A percentile compares a stretch with the other conserved stretches of the same genome.
phyloP scores from a whole-genome alignment of 2,113 vertebrate species.

The Saiga tatarica region DNA sequence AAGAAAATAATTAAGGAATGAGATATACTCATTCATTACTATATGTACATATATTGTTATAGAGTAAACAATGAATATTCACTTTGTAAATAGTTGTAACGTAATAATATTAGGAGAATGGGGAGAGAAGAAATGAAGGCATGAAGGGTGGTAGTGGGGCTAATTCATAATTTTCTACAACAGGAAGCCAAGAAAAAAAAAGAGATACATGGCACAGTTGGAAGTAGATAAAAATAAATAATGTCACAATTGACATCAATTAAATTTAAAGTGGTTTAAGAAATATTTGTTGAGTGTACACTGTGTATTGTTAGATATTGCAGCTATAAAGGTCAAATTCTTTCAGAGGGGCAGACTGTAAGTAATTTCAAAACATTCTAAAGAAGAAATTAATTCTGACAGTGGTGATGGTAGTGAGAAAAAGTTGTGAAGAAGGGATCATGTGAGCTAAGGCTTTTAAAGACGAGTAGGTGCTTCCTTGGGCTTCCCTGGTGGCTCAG shows the following conservation, averaged over 20 bases:
- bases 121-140: not conserved
- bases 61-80: not conserved
- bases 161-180: slow-evolving; percentile 10
- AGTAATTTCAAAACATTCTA: not conserved
- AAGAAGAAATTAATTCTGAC: slow-evolving; percentile 9
- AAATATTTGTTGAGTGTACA: not conserved
- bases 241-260: not conserved
- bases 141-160: not conserved
- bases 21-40: not conserved
- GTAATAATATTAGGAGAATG: not conserved
- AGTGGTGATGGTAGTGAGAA: not conserved
- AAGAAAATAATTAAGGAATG: not conserved
- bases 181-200: not conserved
- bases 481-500: not conserved
- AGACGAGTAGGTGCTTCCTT: not conserved
- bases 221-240: not conserved
- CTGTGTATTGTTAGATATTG: not conserved
- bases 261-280: not conserved
- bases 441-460: not conserved
- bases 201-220: not conserved
- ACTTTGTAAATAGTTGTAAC: not conserved
- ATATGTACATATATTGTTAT: not conserved
- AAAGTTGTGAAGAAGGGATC: not conserved
- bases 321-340: not conserved
- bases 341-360: not conserved